Base-by-base conservation (phyloP, 2,888 invertebrate genomes). In the Trichogramma dendrolimi region DNA sequence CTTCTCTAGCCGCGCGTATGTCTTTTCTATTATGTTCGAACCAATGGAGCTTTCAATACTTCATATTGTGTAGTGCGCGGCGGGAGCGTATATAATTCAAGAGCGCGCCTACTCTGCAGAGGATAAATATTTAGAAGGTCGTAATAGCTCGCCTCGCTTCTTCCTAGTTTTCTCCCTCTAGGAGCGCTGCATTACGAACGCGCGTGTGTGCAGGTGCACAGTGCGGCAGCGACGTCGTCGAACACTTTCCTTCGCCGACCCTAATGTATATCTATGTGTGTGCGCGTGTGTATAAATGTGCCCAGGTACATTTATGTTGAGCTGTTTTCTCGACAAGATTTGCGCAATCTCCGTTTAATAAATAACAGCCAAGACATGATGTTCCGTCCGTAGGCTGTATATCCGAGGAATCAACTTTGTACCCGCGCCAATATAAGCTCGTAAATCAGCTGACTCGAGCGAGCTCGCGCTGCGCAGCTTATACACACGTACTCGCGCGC, bases 21-120 rank as follows among this genome's bases (percentile, higher is more conserved):
- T 11, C 48, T 50, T 60, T 60, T 57, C 55, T 58, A 62, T 65
- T 65, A 62, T 55, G 51, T 51, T n/a, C 56, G 10, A 40, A 53
- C 54, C 58, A 46, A 60, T 62, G 60, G 65, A 55, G 38, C 50
- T 60, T 65, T 62, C 62, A 65, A 65, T 65, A 65, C 62, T 65
- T 62, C 65, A 62, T 60, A 65, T 27, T 27, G 27, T 27, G 27
- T 27, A 27, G 27, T 27, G 27, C 27, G 27, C 27, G 27, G 27
- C 27, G 27, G 27, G 27, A 27, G 58, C 60, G 44, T 48, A 41
- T 60, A 60, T 62, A 62, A 65, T 65, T 62, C 62, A 62, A 52
- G 49, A 40, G 51, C 55, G 43, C 38, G 50, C 11, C 39, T 27
- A 27, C 42, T 48, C 59, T 48, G 27, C 11, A 41, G 53, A 14